Conservation (phyloP, 2,113 vertebrate genomes). For the Dunckerocampus dactyliophorus region DNA sequence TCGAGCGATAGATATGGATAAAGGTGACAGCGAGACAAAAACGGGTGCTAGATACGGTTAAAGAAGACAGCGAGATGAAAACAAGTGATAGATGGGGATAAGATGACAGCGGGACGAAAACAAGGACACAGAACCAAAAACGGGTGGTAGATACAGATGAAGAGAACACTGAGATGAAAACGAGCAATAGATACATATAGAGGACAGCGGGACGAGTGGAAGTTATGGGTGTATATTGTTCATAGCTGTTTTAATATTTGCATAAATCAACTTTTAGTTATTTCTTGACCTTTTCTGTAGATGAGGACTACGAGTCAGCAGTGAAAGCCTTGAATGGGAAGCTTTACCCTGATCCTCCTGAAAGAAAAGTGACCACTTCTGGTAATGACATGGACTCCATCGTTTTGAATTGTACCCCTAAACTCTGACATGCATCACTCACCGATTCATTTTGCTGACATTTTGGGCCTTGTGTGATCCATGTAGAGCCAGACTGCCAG, state of each 20-base stretch:
- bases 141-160: too few species aligned
- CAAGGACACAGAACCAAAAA: too few species aligned
- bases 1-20: too few species aligned
- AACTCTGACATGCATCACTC: background rate
- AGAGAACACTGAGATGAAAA: too few species aligned
- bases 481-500: slow-evolving; percentile 71
- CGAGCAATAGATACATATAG: too few species aligned
- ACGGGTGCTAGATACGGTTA: too few species aligned
- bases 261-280: background rate
- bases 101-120: too few species aligned
- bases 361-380: slow-evolving; percentile 35
- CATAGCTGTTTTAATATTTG: background rate
- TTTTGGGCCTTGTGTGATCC: background rate
- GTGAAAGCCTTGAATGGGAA: slow-evolving; percentile 88
- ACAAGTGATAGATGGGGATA: too few species aligned
- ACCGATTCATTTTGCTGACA: background rate
- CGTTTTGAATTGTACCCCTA: background rate
- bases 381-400: slow-evolving; percentile 17
- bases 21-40: too few species aligned
- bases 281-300: slow-evolving; percentile 63
- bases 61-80: too few species aligned
- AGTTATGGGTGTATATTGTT: background rate
- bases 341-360: slow-evolving; percentile 76
- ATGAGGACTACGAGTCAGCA: slow-evolving; percentile 92
- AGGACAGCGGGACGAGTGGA: too few species aligned